Evolutionary conservation across 1,140 invertebrate species (phyloP), one percentile per base, ranked within the genome.

Genomic region (Drosophila biarmipes): DNA sequence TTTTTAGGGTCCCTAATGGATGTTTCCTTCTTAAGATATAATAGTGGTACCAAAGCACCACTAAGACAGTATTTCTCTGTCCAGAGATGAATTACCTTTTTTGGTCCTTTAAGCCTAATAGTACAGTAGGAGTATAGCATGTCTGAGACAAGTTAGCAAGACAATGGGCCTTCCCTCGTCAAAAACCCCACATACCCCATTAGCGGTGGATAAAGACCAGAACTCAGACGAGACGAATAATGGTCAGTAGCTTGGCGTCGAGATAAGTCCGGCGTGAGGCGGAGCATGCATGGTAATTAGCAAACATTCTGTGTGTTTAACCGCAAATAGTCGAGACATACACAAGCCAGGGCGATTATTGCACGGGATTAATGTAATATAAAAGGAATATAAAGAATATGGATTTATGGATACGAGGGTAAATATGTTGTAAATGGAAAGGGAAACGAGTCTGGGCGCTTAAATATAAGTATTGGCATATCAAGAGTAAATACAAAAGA

Each of bases 231-330:
- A 34, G 14, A 51, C 31, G 15, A 19, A 19, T 7, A 40, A 6
- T n/a, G 24, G 31, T 14, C 21, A 27, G 15, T 29, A 57, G 17
- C 53, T 40, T 19, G 5, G 27, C 21, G 14, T 29, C 43, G 55
- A 27, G 29, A 37, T 17, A 24, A 14, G 31, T 2, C 17, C 10
- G 21, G 4, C 11, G 21, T 46, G 24, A 35, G 38, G 14, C 17
- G 24, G 19, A 55, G 51, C 59, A 73, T 62, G 61, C 73, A 31
- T 24, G 56, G 12, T 62, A 80, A 68, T 73, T 68, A 62, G 48
- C 62, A 62, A 76, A 67, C 34, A 80, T 75, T 57, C 64, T 21
- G 61, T 80, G 53, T 62, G 64, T 61, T 80, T 72, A 76, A 61
- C 52, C 34, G 40, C 42, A 48, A 54, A 66, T 45, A 53, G 62